Evolutionary conservation across 2,888 invertebrate species (phyloP).

Genomic region (Dioctria linearis): DNA sequence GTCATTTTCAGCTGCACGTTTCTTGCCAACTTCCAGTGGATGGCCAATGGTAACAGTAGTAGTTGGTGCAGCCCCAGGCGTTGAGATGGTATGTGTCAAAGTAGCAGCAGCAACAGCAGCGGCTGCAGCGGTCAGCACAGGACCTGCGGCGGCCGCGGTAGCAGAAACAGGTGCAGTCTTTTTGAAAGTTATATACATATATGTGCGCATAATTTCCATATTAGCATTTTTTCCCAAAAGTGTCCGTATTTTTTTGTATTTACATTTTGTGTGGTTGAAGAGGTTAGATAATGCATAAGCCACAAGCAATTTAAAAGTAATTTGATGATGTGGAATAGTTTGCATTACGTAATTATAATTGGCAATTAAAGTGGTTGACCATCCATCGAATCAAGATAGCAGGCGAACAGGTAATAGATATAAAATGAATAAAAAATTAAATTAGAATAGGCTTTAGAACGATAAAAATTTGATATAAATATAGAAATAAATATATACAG

Average conservation of each 20-base stretch:
- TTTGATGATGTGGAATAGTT: slow-evolving; percentile 55
- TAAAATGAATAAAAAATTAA: slow-evolving; percentile 64
- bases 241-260: slow-evolving; percentile 51
- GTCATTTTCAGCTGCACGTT: slow-evolving; percentile 93
- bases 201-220: slow-evolving; percentile 58
- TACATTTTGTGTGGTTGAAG: slow-evolving; percentile 53
- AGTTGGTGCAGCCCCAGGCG: slow-evolving; percentile 75
- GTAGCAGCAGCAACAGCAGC: slow-evolving; percentile 67
- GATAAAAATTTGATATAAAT: slow-evolving; percentile 32
- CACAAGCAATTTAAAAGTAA: slow-evolving; percentile 54
- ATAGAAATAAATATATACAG: slow-evolving; percentile 28
- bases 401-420: slow-evolving; percentile 69
- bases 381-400: slow-evolving; percentile 69
- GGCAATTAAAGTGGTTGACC: slow-evolving; percentile 62
- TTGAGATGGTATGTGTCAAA: slow-evolving; percentile 70
- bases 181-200: slow-evolving; percentile 57
- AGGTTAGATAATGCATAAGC: slow-evolving; percentile 56
- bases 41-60: slow-evolving; percentile 73
- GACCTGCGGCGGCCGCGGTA: slow-evolving; percentile 61
- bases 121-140: slow-evolving; percentile 58
- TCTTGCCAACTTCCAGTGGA: slow-evolving; percentile 93
- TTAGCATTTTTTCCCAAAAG: slow-evolving; percentile 57
- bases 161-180: slow-evolving; percentile 46
- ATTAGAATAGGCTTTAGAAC: slow-evolving; percentile 54
- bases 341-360: slow-evolving; percentile 47